Evolutionary conservation across 1,140 invertebrate species (phyloP).

Genomic region (Acyrthosiphon pisum): DNA sequence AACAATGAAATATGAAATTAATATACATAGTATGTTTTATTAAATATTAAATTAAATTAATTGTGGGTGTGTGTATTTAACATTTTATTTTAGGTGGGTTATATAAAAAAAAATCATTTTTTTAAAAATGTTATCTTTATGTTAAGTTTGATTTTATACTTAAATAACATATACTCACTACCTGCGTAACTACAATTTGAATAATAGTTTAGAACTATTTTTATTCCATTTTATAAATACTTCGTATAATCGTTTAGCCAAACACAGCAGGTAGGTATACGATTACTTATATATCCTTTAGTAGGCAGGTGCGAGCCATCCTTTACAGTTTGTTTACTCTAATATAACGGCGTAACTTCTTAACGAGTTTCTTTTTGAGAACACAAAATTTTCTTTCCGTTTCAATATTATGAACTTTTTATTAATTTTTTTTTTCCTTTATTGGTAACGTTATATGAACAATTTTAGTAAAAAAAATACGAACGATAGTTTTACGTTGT

Average conservation of each 20-base stretch:
- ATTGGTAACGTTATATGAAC: background rate
- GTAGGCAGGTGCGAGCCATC: background rate
- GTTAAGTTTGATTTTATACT: background rate
- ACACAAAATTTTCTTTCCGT: background rate
- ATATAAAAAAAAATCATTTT: no score
- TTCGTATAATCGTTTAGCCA: background rate
- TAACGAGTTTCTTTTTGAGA: background rate
- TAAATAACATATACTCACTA: no score
- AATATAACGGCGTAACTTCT: background rate
- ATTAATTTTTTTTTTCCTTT: background rate
- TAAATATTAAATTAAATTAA: no score
- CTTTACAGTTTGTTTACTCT: background rate
- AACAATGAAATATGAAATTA: background rate
- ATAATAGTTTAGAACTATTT: background rate
- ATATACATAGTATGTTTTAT: background rate
- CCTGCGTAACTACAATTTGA: background rate
- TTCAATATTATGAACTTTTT: background rate
- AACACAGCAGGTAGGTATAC: background rate
- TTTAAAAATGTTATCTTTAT: background rate
- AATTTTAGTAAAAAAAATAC: background rate
- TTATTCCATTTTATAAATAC: background rate
- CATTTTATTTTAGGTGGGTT: no score
- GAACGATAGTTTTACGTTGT: background rate
- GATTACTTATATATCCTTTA: background rate
- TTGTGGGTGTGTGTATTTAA: background rate